These are phyloP conservation scores for Spialia ferax DNA, from an alignment of 2,888 invertebrate species.

Conservation along the genomic window DNA sequence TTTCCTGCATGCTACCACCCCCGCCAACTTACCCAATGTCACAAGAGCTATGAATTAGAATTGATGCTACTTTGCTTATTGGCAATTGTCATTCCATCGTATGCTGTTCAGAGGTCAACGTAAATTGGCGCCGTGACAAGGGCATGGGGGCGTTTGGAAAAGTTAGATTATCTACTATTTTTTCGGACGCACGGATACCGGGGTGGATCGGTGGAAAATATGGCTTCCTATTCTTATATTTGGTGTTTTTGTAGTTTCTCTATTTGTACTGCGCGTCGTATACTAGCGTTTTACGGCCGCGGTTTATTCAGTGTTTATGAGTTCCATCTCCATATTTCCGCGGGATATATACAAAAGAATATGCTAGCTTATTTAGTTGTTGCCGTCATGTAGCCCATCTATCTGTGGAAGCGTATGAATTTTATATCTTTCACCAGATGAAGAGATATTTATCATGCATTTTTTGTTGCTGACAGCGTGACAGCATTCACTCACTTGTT, in stretches of 20 bases:
- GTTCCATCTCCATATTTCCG: conserved; percentile 42
- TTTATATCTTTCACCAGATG: conserved; percentile 28
- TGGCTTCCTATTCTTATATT: conserved; percentile 83
- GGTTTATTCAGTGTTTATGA: conserved; percentile 49
- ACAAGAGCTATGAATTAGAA: conserved; percentile 48
- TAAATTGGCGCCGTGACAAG: conserved; percentile 56
- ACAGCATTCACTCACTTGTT: conserved; percentile 1
- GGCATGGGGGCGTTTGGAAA: conserved; percentile 78
- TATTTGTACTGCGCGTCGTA: conserved; percentile 54
- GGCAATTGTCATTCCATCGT: conserved; percentile 26
- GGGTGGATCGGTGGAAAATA: conserved; percentile 82
- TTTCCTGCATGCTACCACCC: conserved; percentile 77
- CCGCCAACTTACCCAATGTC: conserved; percentile 57
- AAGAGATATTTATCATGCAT: conserved; percentile 9
- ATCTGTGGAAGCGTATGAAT: conserved; percentile 30
- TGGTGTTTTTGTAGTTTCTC: conserved; percentile 64
- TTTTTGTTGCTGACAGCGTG: neutral
- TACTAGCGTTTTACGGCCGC: conserved; percentile 49
- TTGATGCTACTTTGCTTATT: conserved; percentile 35
- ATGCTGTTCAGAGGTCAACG: conserved; percentile 47
- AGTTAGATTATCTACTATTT: conserved; percentile 86
- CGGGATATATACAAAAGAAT: conserved; percentile 39
- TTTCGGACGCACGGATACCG: conserved; percentile 78
- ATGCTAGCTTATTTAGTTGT: conserved; percentile 39
- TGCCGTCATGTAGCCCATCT: conserved; percentile 23